Percentiles rank a stretch among this genome's conserved stretches.
phyloP scores from a whole-genome alignment of 2,888 invertebrate genomes.

The Perdita meconis region DNA sequence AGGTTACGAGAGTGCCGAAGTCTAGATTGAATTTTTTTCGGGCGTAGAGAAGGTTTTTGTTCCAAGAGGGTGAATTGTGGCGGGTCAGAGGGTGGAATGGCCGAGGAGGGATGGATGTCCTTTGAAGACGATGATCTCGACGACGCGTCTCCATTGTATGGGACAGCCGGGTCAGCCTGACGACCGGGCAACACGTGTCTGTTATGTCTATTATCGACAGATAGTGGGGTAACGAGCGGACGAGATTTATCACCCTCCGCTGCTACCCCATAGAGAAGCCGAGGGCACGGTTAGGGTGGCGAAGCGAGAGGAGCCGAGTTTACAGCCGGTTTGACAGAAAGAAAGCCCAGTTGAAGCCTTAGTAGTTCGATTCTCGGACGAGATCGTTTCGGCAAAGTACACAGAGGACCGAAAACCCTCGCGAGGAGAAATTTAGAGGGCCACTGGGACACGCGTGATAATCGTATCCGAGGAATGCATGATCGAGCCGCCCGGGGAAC shows the following conservation, averaged over 20 bases:
- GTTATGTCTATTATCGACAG: conserved; percentile 80
- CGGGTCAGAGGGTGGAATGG: conserved; percentile 40
- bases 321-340: conserved; percentile 67
- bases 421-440: conserved; percentile 23
- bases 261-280: conserved; percentile 62
- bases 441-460: conserved; percentile 19
- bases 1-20: too few relatives aligned
- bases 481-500: background rate
- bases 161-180: conserved; percentile 73
- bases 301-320: conserved; percentile 55
- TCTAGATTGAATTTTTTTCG: background rate
- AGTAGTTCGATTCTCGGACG: conserved; percentile 33
- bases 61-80: conserved; percentile 17
- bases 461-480: background rate
- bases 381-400: conserved; percentile 32
- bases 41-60: background rate
- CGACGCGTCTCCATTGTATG: conserved; percentile 59
- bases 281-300: conserved; percentile 57
- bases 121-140: conserved; percentile 57
- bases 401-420: background rate
- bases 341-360: conserved; percentile 61
- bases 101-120: conserved; percentile 37
- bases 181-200: conserved; percentile 81
- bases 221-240: conserved; percentile 75
- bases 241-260: conserved; percentile 78